Base-by-base conservation (phyloP, 2,888 invertebrate genomes). In the Drosophila meridiana region DNA sequence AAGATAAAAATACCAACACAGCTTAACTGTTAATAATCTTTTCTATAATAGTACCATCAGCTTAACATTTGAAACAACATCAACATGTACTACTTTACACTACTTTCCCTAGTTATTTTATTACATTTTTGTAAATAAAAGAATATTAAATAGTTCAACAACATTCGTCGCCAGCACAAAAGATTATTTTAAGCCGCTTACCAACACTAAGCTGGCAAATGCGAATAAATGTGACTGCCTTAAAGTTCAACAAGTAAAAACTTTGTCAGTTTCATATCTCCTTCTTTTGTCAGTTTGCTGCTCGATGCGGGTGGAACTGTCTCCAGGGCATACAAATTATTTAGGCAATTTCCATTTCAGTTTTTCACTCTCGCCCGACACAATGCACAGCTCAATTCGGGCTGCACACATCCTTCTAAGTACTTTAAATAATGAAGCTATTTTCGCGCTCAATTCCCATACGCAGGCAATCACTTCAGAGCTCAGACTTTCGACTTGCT, bases 371-470 rank as follows among this genome's bases (percentile, higher is more conserved):
- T 76, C 60, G 61, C 56, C 62, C 32, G 73, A 60, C 77, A 72
- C 85, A 66, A 65, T 59, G 72, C 75, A 63, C 81, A 83, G 78
- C 84, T 70, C 84, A 84, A 89, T 89, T 83, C 69, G 58, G 69
- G 56, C 66, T 56, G 45, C 57, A 57, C 78, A 69, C 58, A 77
- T 66, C 60, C 55, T 61, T 69, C 80, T 89, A 80, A 76, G 77
- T 78, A 89, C 85, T 89, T 85, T 89, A 87, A 86, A 87, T 89
- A 89, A 86, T 86, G 85, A 86, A 86, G 85, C 88, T 78, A 82
- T 85, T 85, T 85, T 89, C 85, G 85, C 85, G 89, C 89, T 77
- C 88, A 87, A 85, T 86, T 86, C 85, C 85, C 85, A 86, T 74
- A 85, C 78, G 85, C 86, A 85, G 88, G 78, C 85, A 86, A 86